A percentile compares a stretch with the other conserved stretches of the same genome.
These are phyloP conservation scores for Zeus faber DNA, from an alignment of 2,113 vertebrate species.

Conservation along the genomic window DNA sequence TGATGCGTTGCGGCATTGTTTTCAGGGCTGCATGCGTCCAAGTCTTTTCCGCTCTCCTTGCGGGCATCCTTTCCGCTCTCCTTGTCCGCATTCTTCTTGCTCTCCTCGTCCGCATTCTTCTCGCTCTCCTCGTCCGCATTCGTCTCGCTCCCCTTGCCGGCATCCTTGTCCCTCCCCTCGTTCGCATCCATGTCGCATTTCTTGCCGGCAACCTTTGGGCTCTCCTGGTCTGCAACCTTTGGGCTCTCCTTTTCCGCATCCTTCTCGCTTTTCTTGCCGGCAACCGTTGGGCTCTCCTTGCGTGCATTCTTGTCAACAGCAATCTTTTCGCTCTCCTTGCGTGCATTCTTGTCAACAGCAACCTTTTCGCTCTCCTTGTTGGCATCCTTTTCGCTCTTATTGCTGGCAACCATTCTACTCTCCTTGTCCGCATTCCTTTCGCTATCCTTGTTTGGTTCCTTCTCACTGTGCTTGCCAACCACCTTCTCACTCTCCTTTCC, in stretches of 20 bases:
- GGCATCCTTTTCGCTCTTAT: neutral
- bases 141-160: neutral
- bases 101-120: neutral
- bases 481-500: neutral
- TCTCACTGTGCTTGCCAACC: neutral
- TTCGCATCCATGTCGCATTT: no score
- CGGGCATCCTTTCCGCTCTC: neutral
- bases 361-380: neutral
- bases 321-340: neutral
- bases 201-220: no score
- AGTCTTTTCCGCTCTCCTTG: neutral
- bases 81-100: neutral
- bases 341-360: neutral
- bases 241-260: neutral
- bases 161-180: neutral
- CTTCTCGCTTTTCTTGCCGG: neutral
- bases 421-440: neutral
- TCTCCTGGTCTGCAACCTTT: no score
- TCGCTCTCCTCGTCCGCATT: neutral
- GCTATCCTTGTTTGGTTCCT: constrained; percentile 8
- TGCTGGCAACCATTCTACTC: constrained; percentile 1
- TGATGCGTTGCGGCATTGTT: neutral
- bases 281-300: neutral
- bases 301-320: neutral
- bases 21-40: neutral